These are phyloP conservation scores for Choloepus hoffmanni DNA, from an alignment of 2,113 vertebrate species.

Conservation along the genomic window DNA sequence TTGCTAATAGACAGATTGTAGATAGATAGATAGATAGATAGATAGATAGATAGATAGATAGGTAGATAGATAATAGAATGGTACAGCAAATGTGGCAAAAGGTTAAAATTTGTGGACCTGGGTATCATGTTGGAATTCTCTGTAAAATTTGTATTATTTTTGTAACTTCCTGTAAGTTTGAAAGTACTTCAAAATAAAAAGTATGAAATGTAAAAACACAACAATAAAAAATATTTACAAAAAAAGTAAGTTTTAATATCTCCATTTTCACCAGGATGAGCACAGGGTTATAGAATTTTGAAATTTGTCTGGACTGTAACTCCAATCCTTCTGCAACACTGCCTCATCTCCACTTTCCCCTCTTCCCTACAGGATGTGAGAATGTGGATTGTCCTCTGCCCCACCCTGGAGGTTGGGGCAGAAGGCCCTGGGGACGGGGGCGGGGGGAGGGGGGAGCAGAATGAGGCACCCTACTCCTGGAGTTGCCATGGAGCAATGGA, in stretches of 20 bases:
- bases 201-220: too few species aligned
- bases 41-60: too few species aligned
- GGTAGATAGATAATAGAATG: too few species aligned
- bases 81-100: too few species aligned
- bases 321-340: not conserved
- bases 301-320: not conserved
- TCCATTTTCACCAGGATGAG: slow-evolving; percentile 30
- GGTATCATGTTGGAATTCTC: too few species aligned
- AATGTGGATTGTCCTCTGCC: not conserved
- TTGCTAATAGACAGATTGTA: too few species aligned
- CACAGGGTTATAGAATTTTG: not conserved
- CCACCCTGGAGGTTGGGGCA: not conserved
- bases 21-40: too few species aligned
- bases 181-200: too few species aligned
- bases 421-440: not conserved
- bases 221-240: too few species aligned
- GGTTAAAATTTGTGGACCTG: too few species aligned
- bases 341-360: not conserved
- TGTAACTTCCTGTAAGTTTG: too few species aligned
- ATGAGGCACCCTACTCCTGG: not conserved
- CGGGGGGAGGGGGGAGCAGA: not conserved
- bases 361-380: not conserved
- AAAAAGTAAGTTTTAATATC: not conserved
- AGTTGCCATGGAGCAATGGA: not conserved
- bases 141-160: too few species aligned